These are phyloP conservation scores for Augochlorella aurata DNA, from an alignment of 2,888 invertebrate genomes.

Conservation along the genomic window DNA sequence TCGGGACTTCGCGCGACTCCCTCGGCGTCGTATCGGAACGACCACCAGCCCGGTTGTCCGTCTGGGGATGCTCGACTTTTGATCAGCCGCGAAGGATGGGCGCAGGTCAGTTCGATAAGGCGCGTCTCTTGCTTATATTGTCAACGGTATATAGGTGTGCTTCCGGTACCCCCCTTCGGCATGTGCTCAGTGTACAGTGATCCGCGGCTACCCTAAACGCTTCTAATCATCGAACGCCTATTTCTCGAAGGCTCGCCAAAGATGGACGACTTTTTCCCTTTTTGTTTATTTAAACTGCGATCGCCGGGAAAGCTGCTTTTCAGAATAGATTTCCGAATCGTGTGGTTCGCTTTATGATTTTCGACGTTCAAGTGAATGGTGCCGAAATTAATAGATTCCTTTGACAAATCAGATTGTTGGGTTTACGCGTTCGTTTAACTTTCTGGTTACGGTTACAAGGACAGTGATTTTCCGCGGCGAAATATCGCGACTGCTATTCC, in stretches of 20 bases:
- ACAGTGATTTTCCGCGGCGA: no score
- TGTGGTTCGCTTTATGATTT: no score
- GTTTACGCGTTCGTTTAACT: no score
- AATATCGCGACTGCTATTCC: no score
- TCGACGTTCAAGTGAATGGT: no score
- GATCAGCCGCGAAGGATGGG: constrained; percentile 86
- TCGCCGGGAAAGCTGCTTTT: no score
- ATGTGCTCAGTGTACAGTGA: constrained; percentile 36
- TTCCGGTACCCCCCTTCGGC: constrained; percentile 8
- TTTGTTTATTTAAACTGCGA: no score
- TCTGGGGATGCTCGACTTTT: constrained; percentile 76
- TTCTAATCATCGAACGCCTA: not conserved
- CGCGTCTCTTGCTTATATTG: constrained; percentile 42
- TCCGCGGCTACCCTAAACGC: constrained; percentile 7
- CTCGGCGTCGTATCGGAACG: constrained; percentile 64
- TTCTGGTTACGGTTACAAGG: no score
- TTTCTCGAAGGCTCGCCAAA: not conserved
- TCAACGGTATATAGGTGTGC: constrained; percentile 34
- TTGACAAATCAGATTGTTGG: no score
- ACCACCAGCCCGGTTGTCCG: constrained; percentile 63
- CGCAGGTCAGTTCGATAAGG: constrained; percentile 84
- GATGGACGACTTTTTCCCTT: not conserved
- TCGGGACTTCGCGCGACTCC: constrained; percentile 72
- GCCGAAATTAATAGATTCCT: no score
- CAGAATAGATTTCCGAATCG: no score